Percentiles rank a stretch among this genome's conserved stretches.
Evolutionary conservation across 1,140 invertebrate species (phyloP).

Genomic region (Drosophila tsacasi): DNA sequence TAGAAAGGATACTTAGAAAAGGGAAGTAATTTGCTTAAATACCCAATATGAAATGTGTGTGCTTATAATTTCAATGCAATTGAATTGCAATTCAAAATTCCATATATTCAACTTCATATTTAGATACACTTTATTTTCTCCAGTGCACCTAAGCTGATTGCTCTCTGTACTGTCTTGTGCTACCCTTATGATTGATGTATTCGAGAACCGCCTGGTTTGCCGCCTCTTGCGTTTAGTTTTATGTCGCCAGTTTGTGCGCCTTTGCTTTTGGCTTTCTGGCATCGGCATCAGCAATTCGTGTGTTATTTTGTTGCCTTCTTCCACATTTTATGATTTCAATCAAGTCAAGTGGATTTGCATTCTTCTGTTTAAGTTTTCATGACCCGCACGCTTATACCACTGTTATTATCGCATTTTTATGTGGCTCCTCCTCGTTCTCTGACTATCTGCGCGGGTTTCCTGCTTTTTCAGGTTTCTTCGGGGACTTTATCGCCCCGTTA

Average conservation of each 20-base stretch:
- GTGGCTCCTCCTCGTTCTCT: constrained; percentile 1
- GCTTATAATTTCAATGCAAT: neutral
- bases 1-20: too few species aligned
- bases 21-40: neutral
- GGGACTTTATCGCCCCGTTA: constrained; percentile 44
- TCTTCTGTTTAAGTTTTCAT: constrained; percentile 65
- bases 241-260: constrained; percentile 54
- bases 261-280: neutral
- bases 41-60: neutral
- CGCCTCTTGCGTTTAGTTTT: constrained; percentile 57
- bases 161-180: constrained; percentile 20
- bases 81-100: too few species aligned
- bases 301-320: constrained; percentile 35
- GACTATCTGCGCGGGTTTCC: constrained; percentile 1
- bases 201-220: constrained; percentile 32
- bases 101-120: too few species aligned
- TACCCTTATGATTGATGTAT: constrained; percentile 67
- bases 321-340: constrained; percentile 73
- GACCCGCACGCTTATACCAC: constrained; percentile 36
- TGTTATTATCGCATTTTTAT: constrained; percentile 59
- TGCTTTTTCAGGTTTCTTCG: constrained; percentile 14
- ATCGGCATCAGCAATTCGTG: constrained; percentile 55
- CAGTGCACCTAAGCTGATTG: constrained; percentile 14
- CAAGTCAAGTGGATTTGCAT: constrained; percentile 80
- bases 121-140: neutral